phyloP scores from a whole-genome alignment of 2,113 vertebrate genomes.

The Centropus unirufus region DNA sequence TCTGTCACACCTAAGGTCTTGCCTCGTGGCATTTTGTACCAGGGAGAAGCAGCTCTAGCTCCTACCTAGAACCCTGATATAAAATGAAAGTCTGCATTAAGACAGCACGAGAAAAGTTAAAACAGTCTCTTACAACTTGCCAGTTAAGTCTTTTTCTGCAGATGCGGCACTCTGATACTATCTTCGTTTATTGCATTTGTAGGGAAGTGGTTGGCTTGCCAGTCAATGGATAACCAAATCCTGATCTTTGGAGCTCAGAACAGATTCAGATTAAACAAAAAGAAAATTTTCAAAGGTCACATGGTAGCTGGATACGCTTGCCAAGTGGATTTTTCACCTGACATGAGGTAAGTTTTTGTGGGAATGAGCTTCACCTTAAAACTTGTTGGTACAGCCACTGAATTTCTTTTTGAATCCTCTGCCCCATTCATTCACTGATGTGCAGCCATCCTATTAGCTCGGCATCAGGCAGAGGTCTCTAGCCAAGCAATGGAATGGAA shows the following conservation, averaged over 20 bases:
- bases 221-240: conserved; percentile 99
- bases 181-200: not conserved
- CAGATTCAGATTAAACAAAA: conserved; percentile 98
- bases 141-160: not conserved
- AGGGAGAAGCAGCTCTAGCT: not conserved
- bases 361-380: not conserved
- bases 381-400: not conserved
- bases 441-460: not conserved
- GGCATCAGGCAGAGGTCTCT: not conserved
- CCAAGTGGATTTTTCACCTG: conserved; percentile 98
- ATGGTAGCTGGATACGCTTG: conserved; percentile 99
- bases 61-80: not conserved
- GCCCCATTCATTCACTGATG: not conserved
- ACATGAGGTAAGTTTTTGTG: conserved; percentile 89
- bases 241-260: conserved; percentile 99
- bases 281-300: conserved; percentile 99
- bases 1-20: not conserved
- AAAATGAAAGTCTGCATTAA: not conserved
- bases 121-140: not conserved
- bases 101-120: not conserved
- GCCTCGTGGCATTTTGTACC: not conserved
- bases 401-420: not conserved
- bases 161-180: not conserved
- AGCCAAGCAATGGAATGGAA: not conserved
- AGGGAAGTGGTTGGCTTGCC: conserved; percentile 99